phyloP scores from a whole-genome alignment of 2,113 vertebrate genomes.

The Hiodon alosoides region DNA sequence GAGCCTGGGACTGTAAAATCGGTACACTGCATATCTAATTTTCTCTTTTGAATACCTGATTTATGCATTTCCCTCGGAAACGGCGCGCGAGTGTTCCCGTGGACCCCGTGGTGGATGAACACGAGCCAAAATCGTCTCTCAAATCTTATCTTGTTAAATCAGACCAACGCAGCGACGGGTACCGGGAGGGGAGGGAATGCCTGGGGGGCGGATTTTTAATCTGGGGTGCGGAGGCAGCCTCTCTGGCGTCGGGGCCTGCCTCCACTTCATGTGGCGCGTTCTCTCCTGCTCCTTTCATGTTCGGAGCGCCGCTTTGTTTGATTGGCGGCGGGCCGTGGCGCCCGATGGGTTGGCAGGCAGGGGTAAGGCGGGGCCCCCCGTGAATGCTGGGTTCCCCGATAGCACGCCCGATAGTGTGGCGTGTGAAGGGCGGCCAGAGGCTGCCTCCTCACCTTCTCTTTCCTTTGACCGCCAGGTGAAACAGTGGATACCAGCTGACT shows the following conservation, averaged over 20 bases:
- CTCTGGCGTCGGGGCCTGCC: too few species aligned
- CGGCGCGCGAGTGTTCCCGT: slow-evolving; percentile 71
- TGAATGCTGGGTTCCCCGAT: background rate
- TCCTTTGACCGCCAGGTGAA: too few species aligned
- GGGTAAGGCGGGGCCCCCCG: background rate
- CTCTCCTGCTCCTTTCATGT: background rate
- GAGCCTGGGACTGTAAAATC: slow-evolving; percentile 85
- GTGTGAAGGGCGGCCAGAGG: too few species aligned
- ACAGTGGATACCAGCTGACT: background rate
- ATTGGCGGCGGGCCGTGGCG: background rate
- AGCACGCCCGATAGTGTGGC: background rate
- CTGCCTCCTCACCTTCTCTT: too few species aligned
- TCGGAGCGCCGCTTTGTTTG: background rate
- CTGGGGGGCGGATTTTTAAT: slow-evolving; percentile 73
- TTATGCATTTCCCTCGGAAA: slow-evolving; percentile 77
- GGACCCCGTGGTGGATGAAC: slow-evolving; percentile 82
- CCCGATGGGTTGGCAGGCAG: too few species aligned
- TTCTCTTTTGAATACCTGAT: slow-evolving; percentile 86
- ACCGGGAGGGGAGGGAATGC: slow-evolving; percentile 81
- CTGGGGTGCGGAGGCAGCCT: slow-evolving; percentile 64
- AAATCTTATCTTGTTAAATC: slow-evolving; percentile 99
- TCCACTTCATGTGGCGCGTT: too few species aligned
- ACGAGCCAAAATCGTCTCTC: slow-evolving; percentile 89
- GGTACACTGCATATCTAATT: slow-evolving; percentile 93
- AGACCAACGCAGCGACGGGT: slow-evolving; percentile 89